Conservation (phyloP, 1,140 invertebrate genomes). For the Orchesella cincta region DNA sequence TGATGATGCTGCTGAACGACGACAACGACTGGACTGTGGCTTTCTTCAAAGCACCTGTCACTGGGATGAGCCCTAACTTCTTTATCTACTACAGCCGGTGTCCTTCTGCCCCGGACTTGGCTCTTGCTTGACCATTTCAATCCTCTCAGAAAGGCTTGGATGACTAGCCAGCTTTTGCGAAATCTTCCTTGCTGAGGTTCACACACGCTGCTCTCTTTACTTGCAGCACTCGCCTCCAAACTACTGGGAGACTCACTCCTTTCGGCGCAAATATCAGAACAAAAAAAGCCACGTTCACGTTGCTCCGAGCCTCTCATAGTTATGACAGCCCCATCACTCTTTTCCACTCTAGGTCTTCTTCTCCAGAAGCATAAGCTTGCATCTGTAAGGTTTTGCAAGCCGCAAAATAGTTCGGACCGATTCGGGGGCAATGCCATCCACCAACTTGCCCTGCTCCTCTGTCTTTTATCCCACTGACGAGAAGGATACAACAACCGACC, state of each 20-base stretch:
- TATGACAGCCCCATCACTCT: slow-evolving; percentile 14
- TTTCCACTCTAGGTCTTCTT: neutral
- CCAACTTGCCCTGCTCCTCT: neutral
- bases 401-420: slow-evolving; percentile 11
- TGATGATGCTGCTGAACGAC: neutral
- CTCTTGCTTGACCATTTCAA: slow-evolving; percentile 1
- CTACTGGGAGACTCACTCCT: neutral
- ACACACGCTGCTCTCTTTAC: neutral
- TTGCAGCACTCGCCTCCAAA: neutral
- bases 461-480: neutral
- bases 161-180: neutral
- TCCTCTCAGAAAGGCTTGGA: slow-evolving; percentile 3
- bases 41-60: slow-evolving; percentile 11
- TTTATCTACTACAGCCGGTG: neutral
- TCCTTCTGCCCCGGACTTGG: neutral
- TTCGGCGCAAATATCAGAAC: neutral
- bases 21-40: neutral
- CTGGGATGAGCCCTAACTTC: neutral
- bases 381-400: slow-evolving; percentile 10
- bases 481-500: neutral
- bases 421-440: slow-evolving; percentile 25
- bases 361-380: slow-evolving; percentile 19
- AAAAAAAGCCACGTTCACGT: slow-evolving; percentile 6
- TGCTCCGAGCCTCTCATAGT: slow-evolving; percentile 6
- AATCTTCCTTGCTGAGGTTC: neutral